Conservation (phyloP, 2,888 invertebrate genomes). For the Nysson spinosus region DNA sequence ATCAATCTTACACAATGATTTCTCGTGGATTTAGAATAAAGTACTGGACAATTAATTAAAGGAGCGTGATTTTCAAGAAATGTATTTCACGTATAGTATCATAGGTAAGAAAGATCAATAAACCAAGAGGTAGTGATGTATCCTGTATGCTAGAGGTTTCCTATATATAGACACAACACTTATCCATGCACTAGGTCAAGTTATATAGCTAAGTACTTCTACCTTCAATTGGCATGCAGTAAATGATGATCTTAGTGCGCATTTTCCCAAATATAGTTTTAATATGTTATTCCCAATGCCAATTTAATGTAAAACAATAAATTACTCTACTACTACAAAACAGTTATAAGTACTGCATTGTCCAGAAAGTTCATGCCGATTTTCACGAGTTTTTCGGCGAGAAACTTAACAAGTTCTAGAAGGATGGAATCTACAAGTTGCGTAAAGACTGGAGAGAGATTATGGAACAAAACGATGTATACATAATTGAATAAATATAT, state of each 20-base stretch:
- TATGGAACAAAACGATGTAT: too few relatives aligned
- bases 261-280: neutral
- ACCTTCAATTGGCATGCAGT: constrained; percentile 59
- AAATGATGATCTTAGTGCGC: constrained; percentile 33
- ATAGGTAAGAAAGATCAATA: constrained; percentile 72
- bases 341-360: too few relatives aligned
- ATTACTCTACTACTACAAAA: too few relatives aligned
- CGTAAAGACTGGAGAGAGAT: too few relatives aligned
- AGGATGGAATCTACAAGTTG: too few relatives aligned
- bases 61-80: constrained; percentile 31
- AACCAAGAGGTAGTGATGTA: constrained; percentile 72
- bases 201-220: constrained; percentile 73
- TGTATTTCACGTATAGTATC: constrained; percentile 37
- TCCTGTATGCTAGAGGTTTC: constrained; percentile 66
- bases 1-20: neutral
- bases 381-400: too few relatives aligned
- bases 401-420: too few relatives aligned
- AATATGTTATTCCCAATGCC: neutral
- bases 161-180: constrained; percentile 69
- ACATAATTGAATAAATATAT: too few relatives aligned
- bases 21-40: neutral
- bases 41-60: constrained; percentile 3
- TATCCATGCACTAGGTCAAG: constrained; percentile 76
- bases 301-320: too few relatives aligned
- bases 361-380: too few relatives aligned